A percentile compares a stretch with the other conserved stretches of the same genome.
phyloP scores from a whole-genome alignment of 2,113 vertebrate genomes.

The Myodes glareolus region DNA sequence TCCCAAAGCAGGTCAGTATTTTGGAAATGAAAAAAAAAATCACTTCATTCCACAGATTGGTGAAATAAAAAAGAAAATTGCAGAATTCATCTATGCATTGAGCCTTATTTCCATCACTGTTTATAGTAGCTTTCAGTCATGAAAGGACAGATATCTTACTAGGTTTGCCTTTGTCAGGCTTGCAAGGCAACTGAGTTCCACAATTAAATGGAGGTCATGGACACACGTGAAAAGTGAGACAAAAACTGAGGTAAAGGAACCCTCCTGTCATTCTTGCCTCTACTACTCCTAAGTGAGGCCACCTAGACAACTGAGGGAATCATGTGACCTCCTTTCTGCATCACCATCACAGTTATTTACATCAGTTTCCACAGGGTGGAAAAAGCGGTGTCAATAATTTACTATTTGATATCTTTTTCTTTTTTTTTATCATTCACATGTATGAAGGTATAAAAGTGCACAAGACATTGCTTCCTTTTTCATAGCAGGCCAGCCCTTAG shows the following conservation, averaged over 20 bases:
- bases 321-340: background rate
- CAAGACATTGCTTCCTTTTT: background rate
- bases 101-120: conserved; percentile 43
- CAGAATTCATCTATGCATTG: background rate
- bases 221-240: background rate
- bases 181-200: background rate
- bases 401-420: background rate
- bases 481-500: background rate
- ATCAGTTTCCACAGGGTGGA: background rate
- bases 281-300: background rate
- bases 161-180: background rate
- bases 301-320: background rate
- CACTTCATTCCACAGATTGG: background rate
- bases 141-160: conserved; percentile 19
- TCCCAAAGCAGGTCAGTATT: background rate
- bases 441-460: background rate
- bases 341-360: background rate
- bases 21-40: conserved; percentile 52
- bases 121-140: background rate
- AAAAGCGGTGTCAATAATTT: background rate
- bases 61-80: background rate
- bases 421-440: background rate
- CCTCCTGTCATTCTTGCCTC: background rate
- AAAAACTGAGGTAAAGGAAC: background rate
- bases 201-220: conserved; percentile 27